These are phyloP conservation scores for Columba livia DNA, from an alignment of 2,113 vertebrate species.

Conservation along the genomic window DNA sequence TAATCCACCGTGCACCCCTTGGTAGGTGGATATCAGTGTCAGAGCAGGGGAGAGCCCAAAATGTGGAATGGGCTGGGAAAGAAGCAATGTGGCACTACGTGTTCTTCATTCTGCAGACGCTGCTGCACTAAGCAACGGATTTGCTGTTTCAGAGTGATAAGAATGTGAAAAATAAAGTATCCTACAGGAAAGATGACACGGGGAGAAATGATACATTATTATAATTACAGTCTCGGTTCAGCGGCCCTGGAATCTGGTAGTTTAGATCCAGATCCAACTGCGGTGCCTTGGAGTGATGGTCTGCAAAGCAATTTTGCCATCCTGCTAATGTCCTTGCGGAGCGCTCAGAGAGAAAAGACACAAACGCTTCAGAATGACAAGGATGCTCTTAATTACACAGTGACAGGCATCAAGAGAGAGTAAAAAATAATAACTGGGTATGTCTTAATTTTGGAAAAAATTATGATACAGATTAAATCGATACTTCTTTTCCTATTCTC, in stretches of 20 bases:
- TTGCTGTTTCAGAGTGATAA: not conserved
- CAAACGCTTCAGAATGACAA: conserved; percentile 38
- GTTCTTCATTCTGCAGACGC: not conserved
- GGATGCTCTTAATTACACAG: conserved; percentile 36
- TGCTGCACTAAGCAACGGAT: not conserved
- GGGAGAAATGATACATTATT: not conserved
- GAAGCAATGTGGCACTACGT: not conserved
- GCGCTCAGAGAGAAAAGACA: not conserved
- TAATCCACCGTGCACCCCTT: fast-evolving
- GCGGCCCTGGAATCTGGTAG: not conserved
- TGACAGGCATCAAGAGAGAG: conserved; percentile 22
- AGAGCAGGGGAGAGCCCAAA: not conserved
- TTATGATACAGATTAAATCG: not conserved
- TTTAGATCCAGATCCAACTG: conserved; percentile 5
- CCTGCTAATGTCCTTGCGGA: conserved; percentile 10
- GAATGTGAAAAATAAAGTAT: not conserved
- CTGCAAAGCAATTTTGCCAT: not conserved
- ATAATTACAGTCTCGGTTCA: not conserved
- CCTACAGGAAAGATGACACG: not conserved
- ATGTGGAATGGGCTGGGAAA: not conserved
- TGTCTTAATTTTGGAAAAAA: conserved; percentile 37
- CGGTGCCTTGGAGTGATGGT: not conserved
- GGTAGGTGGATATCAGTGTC: not conserved
- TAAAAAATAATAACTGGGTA: not conserved
- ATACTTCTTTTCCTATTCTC: conserved; percentile 7